phyloP scores from a whole-genome alignment of 1,140 invertebrate species.

The Calliopsis andreniformis region DNA sequence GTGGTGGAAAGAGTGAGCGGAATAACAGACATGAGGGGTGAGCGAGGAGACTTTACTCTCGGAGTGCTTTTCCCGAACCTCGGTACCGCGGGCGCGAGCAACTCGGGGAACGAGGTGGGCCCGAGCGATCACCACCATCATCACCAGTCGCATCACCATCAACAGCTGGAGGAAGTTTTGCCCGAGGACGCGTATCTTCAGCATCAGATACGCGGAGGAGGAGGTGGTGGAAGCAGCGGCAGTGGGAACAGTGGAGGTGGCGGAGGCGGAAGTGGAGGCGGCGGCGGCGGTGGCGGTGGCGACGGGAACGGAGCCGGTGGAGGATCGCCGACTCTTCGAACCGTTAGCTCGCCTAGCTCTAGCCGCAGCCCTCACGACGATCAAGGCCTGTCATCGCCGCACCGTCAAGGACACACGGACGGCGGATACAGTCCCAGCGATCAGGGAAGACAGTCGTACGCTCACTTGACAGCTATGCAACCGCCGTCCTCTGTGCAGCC shows the following conservation, averaged over 20 bases:
- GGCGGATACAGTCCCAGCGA: conserved; percentile 72
- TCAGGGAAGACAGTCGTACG: conserved; percentile 74
- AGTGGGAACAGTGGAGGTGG: conserved; percentile 12
- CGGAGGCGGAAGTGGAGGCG: conserved; percentile 5
- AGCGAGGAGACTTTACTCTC: conserved; percentile 64
- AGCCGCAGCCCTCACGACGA: conserved; percentile 77
- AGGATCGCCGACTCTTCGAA: conserved; percentile 70
- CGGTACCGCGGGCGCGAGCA: neutral
- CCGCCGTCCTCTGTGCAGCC: conserved; percentile 66
- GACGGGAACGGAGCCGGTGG: conserved; percentile 35
- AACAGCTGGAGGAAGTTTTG: conserved; percentile 73
- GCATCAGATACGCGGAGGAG: conserved; percentile 67
- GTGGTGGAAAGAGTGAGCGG: conserved; percentile 64
- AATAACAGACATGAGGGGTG: conserved; percentile 71
- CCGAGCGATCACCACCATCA: conserved; percentile 67
- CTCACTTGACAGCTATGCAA: conserved; percentile 77
- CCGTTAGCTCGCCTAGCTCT: conserved; percentile 76
- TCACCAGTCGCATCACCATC: conserved; percentile 70
- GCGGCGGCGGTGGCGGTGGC: conserved; percentile 31
- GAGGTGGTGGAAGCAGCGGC: conserved; percentile 4
- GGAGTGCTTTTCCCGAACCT: conserved; percentile 69
- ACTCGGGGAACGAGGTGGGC: conserved; percentile 25
- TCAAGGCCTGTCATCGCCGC: conserved; percentile 68
- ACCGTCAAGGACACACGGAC: conserved; percentile 63
- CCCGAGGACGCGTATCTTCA: conserved; percentile 72